Evolutionary conservation across 1,140 invertebrate genomes (phyloP).

Genomic region (Araneus ventricosus): DNA sequence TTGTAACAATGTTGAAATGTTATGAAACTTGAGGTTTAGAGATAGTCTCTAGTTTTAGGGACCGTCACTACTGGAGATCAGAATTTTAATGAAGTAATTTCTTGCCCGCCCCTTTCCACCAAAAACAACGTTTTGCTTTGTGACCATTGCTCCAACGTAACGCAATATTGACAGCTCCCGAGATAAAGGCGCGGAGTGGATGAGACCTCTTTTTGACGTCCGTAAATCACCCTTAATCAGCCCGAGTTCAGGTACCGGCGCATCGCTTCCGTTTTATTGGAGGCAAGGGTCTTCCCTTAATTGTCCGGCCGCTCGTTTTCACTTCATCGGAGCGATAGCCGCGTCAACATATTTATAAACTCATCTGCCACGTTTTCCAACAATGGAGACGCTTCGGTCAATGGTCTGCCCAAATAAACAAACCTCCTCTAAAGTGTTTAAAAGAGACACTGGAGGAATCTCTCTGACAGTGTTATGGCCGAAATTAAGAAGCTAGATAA

Average conservation of each 20-base stretch:
- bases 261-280: constrained; percentile 14
- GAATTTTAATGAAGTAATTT: no score
- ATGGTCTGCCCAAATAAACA: constrained; percentile 29
- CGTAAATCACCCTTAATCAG: constrained; percentile 68
- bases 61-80: no score
- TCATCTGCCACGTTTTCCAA: constrained; percentile 32
- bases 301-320: constrained; percentile 32
- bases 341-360: constrained; percentile 50
- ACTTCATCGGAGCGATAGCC: constrained; percentile 22
- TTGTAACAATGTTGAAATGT: no score
- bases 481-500: not conserved
- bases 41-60: no score
- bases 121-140: constrained; percentile 20
- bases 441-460: not conserved
- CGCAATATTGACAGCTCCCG: constrained; percentile 55
- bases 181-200: not conserved
- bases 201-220: constrained; percentile 18
- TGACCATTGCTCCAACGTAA: constrained; percentile 58
- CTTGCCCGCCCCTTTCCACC: not conserved
- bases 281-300: constrained; percentile 23
- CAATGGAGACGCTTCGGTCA: not conserved
- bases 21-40: no score
- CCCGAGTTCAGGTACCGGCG: not conserved
- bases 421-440: not conserved
- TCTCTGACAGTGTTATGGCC: not conserved